phyloP scores from a whole-genome alignment of 2,888 invertebrate genomes.

The Tetrapedia diversipes region DNA sequence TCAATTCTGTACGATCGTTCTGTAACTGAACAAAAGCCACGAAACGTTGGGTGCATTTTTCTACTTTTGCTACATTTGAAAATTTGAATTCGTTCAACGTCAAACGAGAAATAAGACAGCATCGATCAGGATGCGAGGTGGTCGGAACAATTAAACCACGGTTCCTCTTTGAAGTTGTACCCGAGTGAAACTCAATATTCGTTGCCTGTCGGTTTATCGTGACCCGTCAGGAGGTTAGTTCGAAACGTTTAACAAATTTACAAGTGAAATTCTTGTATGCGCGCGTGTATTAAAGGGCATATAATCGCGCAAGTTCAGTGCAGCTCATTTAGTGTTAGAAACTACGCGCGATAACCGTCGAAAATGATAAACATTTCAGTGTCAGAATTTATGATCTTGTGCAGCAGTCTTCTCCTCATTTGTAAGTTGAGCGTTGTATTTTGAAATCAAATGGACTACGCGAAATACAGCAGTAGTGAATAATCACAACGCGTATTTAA shows the following conservation, averaged over 20 bases:
- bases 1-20: background rate
- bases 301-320: background rate
- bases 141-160: conserved; percentile 11
- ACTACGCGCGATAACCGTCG: background rate
- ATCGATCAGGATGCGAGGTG: background rate
- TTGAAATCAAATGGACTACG: background rate
- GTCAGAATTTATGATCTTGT: conserved; percentile 73
- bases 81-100: background rate
- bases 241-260: conserved; percentile 44
- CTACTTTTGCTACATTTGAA: no score
- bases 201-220: background rate
- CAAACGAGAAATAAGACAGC: conserved; percentile 1
- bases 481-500: no score
- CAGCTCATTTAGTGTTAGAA: background rate
- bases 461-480: no score
- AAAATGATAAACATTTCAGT: conserved; percentile 72
- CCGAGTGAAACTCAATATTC: background rate
- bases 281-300: background rate
- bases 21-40: no score
- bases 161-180: conserved; percentile 29
- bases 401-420: conserved; percentile 72
- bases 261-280: conserved; percentile 26
- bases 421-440: conserved; percentile 60
- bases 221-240: conserved; percentile 1
- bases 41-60: background rate